Evolutionary conservation across 1,140 invertebrate species (phyloP), one percentile per base, ranked within the genome.

Genomic region (Ips nitidus): DNA sequence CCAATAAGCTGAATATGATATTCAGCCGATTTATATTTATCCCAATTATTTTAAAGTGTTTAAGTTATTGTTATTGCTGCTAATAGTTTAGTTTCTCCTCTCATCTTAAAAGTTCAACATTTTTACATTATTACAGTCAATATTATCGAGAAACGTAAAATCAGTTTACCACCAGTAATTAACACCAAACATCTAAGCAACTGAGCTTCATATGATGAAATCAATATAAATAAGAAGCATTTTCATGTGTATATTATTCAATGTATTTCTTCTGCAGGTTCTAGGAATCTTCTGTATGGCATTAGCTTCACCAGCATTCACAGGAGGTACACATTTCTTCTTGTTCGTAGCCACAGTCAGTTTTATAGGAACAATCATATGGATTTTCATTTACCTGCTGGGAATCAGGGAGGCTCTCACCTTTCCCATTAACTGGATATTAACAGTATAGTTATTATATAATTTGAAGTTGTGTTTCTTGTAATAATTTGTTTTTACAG

Each of bases 211-310:
- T 22, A 22, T 22, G 22, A 22, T 22, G 22, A 22, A 22, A 22
- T 22, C 22, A 22, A 22, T 22, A 22, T 22, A 22, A 22, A 22
- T 22, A 22, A 22, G 22, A 22, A 22, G 22, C 22, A 22, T 22
- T 22, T 22, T 22, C 22, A 50, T 22, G 2, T 47, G 5, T 47
- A 47, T 1, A 50, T 8, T 50, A 50, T 50, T 1, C 22, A 6
- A 40, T 58, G 39, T 43, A 8, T 65, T 60, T 68, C 41, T 77
- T 76, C 88, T 87, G 64, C 86, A 94, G 93, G 72, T 89, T n/a
- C 75, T 94, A 55, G 92, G 91, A 52, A 92, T 94, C 58, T 84
- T 95, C 73, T 93, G 91, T 74, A 92, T 93, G 89, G 85, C 87
- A 2, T 85, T 87, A 52, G 90, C 87, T 1, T 88, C 91, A 1